Base-by-base conservation (phyloP, 1,140 invertebrate species). In the Plectrocnemia conspersa region DNA sequence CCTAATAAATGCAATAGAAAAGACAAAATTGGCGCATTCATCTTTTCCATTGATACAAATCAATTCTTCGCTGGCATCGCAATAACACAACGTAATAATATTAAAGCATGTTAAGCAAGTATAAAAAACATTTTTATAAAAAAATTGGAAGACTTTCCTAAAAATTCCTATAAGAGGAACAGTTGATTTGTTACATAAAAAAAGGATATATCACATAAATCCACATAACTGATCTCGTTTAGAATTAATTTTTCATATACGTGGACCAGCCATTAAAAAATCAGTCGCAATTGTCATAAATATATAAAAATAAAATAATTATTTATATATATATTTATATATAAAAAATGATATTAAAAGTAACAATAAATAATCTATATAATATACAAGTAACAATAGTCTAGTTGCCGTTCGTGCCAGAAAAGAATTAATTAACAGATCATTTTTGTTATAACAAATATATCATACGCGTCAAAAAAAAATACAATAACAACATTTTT, bases 401-500 rank as follows among this genome's bases (percentile, higher is more conserved):
- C 29, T 44, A 56, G 38, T 55, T 54, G 54, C 36, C 53, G n/a
- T 15, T n/a, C 48, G 56, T 61, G 58, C 50, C 35, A 33, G 48
- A 40, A 55, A 52, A 58, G 60, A 62, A 58, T 59, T 62, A 58
- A 58, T 48, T 42, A 47, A 52, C 48, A 41, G n/a, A 45, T 53
- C 47, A 25, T 36, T 41, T 54, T 47, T n/a, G n/a, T 32, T 47
- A 44, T 36, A 47, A 35, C 57, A 44, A 47, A 45, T 40, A 59
- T 55, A 58, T 54, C 49, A 35, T 48, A 57, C 11, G 33, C 13
- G 2, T 27, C 11, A 13, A 5, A 36, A 38, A 47, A 56, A 24
- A 58, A 55, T 57, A 60, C 45, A 52, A 52, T 63, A 58, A 61
- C n/a, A n/a, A n/a, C 53, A 59, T 56, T 29, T 52, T 53, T 45